Base-by-base conservation (phyloP, 64 coral and sea anemone species). In the Montipora sp. region DNA sequence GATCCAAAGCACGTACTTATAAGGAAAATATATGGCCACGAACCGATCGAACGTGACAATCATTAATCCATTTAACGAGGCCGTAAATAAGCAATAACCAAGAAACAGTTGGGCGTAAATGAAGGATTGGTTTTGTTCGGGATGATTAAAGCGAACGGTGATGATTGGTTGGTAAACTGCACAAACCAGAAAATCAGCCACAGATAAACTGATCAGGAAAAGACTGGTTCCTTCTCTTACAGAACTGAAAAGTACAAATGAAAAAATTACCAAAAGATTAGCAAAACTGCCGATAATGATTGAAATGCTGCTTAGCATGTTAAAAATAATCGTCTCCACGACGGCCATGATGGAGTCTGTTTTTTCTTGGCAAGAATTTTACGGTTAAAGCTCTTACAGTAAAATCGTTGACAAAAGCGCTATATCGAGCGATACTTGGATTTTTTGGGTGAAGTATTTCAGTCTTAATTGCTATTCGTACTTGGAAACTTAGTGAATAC, bases 21-120 rank as follows among this genome's bases (percentile, higher is more conserved):
- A 81, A 13, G 79, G 79, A 5, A 60, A 81, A 36, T 81, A 81
- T 14, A 61, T 61, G 79, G 79, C 57, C 23, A 60, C 20, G 13
- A 81, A 81, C 9, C 79, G n/a, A 81, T 81, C 79, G 23, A 81
- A 81, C 1, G 19, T 81, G 8, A 81, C 79, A 61, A 20, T 58
- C 53, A 81, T 58, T 16, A 81, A 27, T 24, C 79, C 55, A 12
- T 36, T 81, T 53, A 81, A 15, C 4, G 79, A 81, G 51, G 55
- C 55, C 1, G 51, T 81, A 8, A 81, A 43, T 81, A 81, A 59
- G 4, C 20, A 12, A 15, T 45, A 59, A 13, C 79, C 79, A 27
- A 81, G 3, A 19, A 60, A 60, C 21, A 19, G 43, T 22, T 24
- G 23, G 20, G 11, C 21, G 1, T 60, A 5, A 27, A 77, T 15